phyloP scores from a whole-genome alignment of 2,888 invertebrate genomes.

The Tholera decimalis region DNA sequence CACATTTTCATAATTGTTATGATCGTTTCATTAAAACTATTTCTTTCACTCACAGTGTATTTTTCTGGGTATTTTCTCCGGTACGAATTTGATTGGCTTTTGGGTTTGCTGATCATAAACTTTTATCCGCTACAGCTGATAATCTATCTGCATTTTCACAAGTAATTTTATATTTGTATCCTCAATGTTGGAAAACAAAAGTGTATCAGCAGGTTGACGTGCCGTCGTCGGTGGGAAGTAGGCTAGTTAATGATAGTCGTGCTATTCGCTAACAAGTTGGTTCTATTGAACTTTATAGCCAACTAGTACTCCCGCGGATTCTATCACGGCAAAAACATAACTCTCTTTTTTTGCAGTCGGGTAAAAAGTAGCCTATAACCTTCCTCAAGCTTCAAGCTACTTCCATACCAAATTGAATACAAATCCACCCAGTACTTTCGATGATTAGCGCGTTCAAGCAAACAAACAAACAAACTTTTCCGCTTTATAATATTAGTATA shows the following conservation, averaged over 20 bases:
- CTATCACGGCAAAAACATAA: too few species aligned
- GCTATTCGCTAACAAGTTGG: slow-evolving; percentile 53
- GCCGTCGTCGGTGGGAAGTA: slow-evolving; percentile 53
- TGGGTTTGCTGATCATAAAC: not conserved
- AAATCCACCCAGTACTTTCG: too few species aligned
- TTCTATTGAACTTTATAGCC: slow-evolving; percentile 49
- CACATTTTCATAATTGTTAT: slow-evolving; percentile 1
- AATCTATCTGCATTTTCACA: slow-evolving; percentile 13
- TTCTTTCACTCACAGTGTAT: not conserved
- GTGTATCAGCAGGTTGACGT: slow-evolving; percentile 61
- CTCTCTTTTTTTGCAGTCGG: too few species aligned
- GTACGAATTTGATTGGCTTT: slow-evolving; percentile 13
- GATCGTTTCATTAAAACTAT: not conserved
- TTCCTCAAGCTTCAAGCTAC: too few species aligned
- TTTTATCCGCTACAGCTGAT: not conserved
- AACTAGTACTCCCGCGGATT: too few species aligned
- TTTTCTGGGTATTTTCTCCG: too few species aligned
- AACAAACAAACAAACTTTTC: too few species aligned
- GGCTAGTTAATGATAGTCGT: slow-evolving; percentile 57
- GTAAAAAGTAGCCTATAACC: too few species aligned
- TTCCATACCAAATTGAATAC: too few species aligned
- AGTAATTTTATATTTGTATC: slow-evolving; percentile 28
- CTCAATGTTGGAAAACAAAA: slow-evolving; percentile 56
- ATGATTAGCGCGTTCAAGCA: too few species aligned
- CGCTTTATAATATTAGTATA: too few species aligned